Conservation (phyloP, 2,888 invertebrate species). For the Cryptocheilus praepositus region DNA sequence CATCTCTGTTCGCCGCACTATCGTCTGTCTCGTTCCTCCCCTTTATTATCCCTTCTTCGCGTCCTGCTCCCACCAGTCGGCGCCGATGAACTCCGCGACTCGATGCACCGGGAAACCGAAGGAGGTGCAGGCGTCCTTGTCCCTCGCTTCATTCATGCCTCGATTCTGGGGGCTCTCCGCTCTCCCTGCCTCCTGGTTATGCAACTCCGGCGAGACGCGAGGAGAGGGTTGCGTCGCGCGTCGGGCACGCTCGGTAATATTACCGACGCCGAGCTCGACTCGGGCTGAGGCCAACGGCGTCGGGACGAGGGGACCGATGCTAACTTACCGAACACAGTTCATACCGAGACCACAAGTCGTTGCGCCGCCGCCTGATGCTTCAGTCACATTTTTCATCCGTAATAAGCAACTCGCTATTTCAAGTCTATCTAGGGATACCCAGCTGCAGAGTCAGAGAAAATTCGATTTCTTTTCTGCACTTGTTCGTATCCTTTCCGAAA, state of each 20-base stretch:
- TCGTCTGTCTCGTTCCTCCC: constrained; percentile 19
- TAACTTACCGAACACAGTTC: too few species aligned
- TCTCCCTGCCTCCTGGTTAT: constrained; percentile 4
- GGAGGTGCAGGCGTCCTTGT: constrained; percentile 48
- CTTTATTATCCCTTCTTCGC: constrained; percentile 24
- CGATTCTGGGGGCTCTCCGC: constrained; percentile 27
- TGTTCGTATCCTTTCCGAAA: too few species aligned
- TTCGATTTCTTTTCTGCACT: too few species aligned
- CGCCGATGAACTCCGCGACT: constrained; percentile 22
- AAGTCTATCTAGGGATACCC: too few species aligned
- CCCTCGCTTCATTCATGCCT: constrained; percentile 63
- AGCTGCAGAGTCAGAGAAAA: too few species aligned
- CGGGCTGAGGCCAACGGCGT: too few species aligned
- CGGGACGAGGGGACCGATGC: too few species aligned
- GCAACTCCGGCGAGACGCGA: constrained; percentile 6
- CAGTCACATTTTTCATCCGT: too few species aligned
- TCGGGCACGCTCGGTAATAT: constrained; percentile 6
- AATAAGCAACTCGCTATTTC: too few species aligned
- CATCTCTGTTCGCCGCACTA: constrained; percentile 43
- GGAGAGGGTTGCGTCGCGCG: neutral
- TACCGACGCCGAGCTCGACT: constrained; percentile 3
- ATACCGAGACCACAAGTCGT: too few species aligned
- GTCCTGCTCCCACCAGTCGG: constrained; percentile 31
- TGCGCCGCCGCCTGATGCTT: too few species aligned
- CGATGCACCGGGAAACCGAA: constrained; percentile 54